Evolutionary conservation across 2,888 invertebrate species (phyloP).

Genomic region (Phoronis australis): DNA sequence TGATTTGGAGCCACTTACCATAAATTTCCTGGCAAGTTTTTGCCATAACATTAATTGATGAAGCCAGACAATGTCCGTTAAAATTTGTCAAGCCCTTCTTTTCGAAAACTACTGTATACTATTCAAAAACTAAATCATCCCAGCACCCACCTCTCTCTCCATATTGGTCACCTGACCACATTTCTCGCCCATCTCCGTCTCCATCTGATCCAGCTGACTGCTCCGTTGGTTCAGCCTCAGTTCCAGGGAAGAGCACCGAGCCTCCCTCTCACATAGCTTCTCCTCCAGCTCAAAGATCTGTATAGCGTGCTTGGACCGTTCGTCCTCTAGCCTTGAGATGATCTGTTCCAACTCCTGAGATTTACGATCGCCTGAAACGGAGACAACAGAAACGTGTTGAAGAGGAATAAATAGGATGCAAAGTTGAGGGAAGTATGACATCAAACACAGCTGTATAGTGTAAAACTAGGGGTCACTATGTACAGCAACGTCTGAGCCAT

Average conservation of each 20-base stretch:
- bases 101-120: too few species aligned
- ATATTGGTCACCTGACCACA: slow-evolving; percentile 23
- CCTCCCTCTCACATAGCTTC: slow-evolving; percentile 27
- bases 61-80: too few species aligned
- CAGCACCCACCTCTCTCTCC: slow-evolving; percentile 36
- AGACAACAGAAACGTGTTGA: neutral
- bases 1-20: too few species aligned
- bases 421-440: too few species aligned
- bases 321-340: slow-evolving; percentile 25
- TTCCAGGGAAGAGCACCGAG: slow-evolving; percentile 28
- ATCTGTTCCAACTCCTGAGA: slow-evolving; percentile 28
- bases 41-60: too few species aligned
- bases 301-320: slow-evolving; percentile 20
- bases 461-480: too few species aligned
- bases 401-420: too few species aligned
- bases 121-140: too few species aligned
- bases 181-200: slow-evolving; percentile 34
- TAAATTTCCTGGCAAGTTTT: too few species aligned
- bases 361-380: slow-evolving; percentile 25
- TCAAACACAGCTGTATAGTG: too few species aligned
- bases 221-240: slow-evolving; percentile 34
- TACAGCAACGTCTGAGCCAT: too few species aligned
- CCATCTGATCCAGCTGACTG: slow-evolving; percentile 35
- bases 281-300: slow-evolving; percentile 24
- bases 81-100: too few species aligned